Evolutionary conservation across 2,797 vertebrate genomes (phyloP).

Genomic region (Anguilla marmorata): DNA sequence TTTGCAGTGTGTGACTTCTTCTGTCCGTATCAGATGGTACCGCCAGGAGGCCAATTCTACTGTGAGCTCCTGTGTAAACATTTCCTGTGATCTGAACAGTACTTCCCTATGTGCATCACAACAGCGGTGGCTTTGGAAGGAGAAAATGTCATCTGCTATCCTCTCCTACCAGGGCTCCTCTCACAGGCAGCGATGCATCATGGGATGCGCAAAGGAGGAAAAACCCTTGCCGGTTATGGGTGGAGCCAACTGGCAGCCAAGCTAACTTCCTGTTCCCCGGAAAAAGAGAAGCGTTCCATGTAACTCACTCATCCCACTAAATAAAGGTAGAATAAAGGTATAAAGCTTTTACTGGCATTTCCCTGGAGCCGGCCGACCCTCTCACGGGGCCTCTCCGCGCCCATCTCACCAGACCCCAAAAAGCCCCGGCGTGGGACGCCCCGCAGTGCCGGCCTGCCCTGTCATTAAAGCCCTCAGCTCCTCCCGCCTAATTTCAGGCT

Average conservation of each 20-base stretch:
- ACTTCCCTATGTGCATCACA: too few species aligned
- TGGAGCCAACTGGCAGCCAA: neutral
- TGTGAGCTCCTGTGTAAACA: too few species aligned
- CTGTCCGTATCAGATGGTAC: too few species aligned
- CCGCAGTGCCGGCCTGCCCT: slow-evolving; percentile 34
- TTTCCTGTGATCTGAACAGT: too few species aligned
- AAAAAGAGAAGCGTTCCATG: neutral
- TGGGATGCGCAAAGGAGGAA: too few species aligned
- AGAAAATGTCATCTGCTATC: too few species aligned
- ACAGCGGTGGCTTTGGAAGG: too few species aligned
- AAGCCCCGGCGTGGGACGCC: slow-evolving; percentile 21
- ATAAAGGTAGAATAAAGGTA: neutral
- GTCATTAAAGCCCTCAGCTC: slow-evolving; percentile 34
- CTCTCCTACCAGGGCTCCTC: too few species aligned
- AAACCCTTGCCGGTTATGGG: neutral
- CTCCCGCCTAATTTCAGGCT: neutral
- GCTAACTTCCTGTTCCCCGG: neutral
- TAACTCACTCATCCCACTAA: neutral
- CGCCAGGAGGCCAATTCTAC: too few species aligned
- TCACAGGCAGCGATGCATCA: too few species aligned
- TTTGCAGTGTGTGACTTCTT: too few species aligned
- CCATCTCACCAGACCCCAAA: neutral
- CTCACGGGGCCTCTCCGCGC: neutral
- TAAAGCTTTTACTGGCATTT: neutral
- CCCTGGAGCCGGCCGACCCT: neutral